Conservation (phyloP, 2,797 vertebrate genomes). For the Geotrypetes seraphini region DNA sequence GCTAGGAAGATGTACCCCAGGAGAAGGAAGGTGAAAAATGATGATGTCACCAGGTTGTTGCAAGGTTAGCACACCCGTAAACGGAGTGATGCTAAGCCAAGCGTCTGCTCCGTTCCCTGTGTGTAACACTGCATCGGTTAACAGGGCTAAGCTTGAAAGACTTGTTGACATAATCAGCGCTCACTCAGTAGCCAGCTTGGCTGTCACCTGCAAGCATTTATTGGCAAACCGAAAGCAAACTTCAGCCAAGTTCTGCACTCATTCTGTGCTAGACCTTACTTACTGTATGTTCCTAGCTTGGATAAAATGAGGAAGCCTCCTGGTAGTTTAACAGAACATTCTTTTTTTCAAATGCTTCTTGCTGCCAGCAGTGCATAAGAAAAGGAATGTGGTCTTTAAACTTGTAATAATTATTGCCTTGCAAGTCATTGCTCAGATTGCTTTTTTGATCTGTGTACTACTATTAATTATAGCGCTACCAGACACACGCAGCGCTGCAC, state of each 20-base stretch:
- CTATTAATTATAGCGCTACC: no score
- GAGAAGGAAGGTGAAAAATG: constrained; percentile 68
- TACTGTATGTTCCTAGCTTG: constrained; percentile 27
- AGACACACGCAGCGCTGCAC: no score
- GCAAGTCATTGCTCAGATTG: no score
- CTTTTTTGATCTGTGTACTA: no score
- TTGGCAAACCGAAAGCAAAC: constrained; percentile 52
- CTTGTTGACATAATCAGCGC: constrained; percentile 66
- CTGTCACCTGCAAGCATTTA: constrained; percentile 39
- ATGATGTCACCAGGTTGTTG: constrained; percentile 76
- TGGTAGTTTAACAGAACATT: constrained; percentile 36
- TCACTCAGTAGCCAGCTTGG: constrained; percentile 51
- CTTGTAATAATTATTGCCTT: no score
- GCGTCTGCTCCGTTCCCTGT: constrained; percentile 46
- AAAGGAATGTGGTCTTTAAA: no score
- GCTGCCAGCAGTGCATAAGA: not conserved
- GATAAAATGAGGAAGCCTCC: constrained; percentile 30
- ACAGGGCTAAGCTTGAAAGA: constrained; percentile 74
- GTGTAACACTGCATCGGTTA: constrained; percentile 15
- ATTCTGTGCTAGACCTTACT: constrained; percentile 39
- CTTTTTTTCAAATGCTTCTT: constrained; percentile 28
- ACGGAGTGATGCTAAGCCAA: constrained; percentile 57
- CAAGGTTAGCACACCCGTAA: constrained; percentile 84
- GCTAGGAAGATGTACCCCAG: constrained; percentile 45
- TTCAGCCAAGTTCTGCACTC: constrained; percentile 62